Evolutionary conservation across 2,113 vertebrate species (phyloP).

Genomic region (Alaudala cheleensis): DNA sequence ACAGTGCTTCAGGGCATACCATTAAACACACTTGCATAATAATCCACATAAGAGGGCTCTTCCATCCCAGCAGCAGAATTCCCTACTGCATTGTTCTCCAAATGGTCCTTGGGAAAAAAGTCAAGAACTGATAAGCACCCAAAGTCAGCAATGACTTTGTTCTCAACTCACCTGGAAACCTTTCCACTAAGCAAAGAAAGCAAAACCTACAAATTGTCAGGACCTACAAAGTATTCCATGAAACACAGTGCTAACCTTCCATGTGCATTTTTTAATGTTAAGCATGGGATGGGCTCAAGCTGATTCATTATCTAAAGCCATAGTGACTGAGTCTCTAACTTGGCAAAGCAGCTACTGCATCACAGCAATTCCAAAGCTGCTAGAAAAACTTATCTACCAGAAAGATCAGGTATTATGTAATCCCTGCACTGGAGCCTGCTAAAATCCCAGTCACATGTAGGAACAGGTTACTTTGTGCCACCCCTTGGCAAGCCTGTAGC

Average conservation of each 20-base stretch:
- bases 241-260: background rate
- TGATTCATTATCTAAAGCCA: background rate
- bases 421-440: background rate
- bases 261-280: background rate
- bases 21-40: conserved; percentile 39
- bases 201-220: background rate
- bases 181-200: background rate
- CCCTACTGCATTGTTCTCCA: conserved; percentile 29
- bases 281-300: background rate
- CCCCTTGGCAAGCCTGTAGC: background rate
- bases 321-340: background rate
- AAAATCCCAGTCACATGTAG: conserved; percentile 7
- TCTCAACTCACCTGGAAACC: background rate
- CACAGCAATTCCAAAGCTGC: conserved; percentile 4
- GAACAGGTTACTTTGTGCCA: background rate
- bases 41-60: conserved; percentile 19
- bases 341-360: conserved; percentile 10
- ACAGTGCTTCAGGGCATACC: background rate
- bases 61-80: background rate
- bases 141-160: background rate
- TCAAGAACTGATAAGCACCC: conserved; percentile 22
- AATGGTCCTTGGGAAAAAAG: background rate
- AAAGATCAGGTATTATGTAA: conserved; percentile 29
- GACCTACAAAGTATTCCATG: background rate
- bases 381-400: background rate